A percentile compares a stretch with the other conserved stretches of the same genome.
Conservation (phyloP, 2,888 invertebrate genomes). For the Pelosia muscerda region DNA sequence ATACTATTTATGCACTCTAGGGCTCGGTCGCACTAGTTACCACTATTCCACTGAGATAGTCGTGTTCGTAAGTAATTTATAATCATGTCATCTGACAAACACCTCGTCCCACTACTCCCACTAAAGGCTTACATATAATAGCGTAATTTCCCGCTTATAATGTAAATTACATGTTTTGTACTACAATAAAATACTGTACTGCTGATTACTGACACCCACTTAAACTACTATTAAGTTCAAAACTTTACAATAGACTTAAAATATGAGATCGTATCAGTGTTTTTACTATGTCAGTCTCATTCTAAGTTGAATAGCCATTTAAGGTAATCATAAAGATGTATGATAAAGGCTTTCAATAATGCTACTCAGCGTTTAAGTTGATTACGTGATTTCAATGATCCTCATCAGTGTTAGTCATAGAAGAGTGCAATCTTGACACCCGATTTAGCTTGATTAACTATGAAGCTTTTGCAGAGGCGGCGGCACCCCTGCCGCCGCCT, state of each 20-base stretch:
- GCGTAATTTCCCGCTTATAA: slow-evolving; percentile 13
- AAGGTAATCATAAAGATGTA: slow-evolving; percentile 15
- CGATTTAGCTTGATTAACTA: slow-evolving; percentile 78
- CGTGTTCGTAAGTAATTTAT: slow-evolving; percentile 37
- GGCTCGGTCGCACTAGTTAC: not conserved
- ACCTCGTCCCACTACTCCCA: slow-evolving; percentile 20
- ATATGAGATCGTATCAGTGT: slow-evolving; percentile 28
- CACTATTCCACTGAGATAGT: not conserved
- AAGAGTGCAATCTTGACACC: slow-evolving; percentile 60
- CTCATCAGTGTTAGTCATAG: slow-evolving; percentile 48
- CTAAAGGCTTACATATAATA: not conserved
- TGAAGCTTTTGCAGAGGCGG: slow-evolving; percentile 69
- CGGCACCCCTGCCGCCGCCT: slow-evolving; percentile 64
- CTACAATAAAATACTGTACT: slow-evolving; percentile 19
- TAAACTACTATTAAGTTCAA: slow-evolving; percentile 28
- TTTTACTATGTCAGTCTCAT: slow-evolving; percentile 11
- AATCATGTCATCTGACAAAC: slow-evolving; percentile 33
- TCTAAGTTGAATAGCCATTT: slow-evolving; percentile 17
- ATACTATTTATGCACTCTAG: too few species aligned
- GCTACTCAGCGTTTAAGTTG: slow-evolving; percentile 58
- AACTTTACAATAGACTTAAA: slow-evolving; percentile 18
- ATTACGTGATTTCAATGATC: slow-evolving; percentile 55
- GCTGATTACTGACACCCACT: slow-evolving; percentile 27
- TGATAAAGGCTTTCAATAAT: slow-evolving; percentile 36
- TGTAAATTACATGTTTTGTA: slow-evolving; percentile 25